phyloP scores from a whole-genome alignment of 2,113 vertebrate genomes.

The Blennius ocellaris region DNA sequence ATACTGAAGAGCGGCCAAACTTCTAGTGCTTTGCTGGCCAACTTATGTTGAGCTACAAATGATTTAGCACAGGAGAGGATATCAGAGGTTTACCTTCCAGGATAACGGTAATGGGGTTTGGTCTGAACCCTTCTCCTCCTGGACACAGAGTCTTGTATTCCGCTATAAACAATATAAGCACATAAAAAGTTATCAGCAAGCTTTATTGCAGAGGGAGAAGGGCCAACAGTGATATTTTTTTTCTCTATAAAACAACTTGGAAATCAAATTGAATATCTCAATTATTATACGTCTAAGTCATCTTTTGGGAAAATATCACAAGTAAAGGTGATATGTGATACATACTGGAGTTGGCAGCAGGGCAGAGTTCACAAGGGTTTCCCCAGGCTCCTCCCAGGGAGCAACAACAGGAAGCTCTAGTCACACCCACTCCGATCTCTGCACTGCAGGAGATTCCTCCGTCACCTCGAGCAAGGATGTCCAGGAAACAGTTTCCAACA shows the following conservation, averaged over 20 bases:
- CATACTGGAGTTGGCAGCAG: slow-evolving; percentile 90
- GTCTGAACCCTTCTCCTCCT: slow-evolving; percentile 92
- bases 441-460: slow-evolving; percentile 91
- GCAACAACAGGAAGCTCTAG: slow-evolving; percentile 93
- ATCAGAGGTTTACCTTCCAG: slow-evolving; percentile 88
- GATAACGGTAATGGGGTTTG: slow-evolving; percentile 94
- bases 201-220: not conserved
- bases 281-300: not conserved
- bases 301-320: not conserved
- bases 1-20: not conserved
- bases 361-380: slow-evolving; percentile 93
- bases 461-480: slow-evolving; percentile 88
- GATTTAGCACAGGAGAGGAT: not conserved
- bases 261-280: not conserved
- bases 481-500: slow-evolving; percentile 93
- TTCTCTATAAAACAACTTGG: no score
- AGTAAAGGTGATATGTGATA: slow-evolving; percentile 3
- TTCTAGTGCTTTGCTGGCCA: not conserved
- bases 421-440: slow-evolving; percentile 91
- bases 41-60: not conserved
- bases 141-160: slow-evolving; percentile 96
- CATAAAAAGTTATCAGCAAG: not conserved
- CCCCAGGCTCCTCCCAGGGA: slow-evolving; percentile 92
- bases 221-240: no score
- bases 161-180: slow-evolving; percentile 75